phyloP scores from a whole-genome alignment of 2,888 invertebrate genomes.

The Endotricha flammealis region DNA sequence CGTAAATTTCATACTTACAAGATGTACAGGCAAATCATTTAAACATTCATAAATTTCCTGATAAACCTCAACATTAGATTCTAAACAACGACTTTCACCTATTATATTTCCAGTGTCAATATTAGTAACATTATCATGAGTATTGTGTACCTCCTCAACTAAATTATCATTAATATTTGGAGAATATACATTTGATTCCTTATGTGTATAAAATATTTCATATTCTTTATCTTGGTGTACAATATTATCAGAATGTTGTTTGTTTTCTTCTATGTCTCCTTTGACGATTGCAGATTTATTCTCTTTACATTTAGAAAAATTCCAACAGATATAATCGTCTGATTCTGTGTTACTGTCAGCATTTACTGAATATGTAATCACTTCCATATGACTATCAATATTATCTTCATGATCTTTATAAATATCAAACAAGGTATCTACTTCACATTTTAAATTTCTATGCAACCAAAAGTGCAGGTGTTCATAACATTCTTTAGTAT shows the following conservation, averaged over 20 bases:
- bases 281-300: too few species aligned
- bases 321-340: conserved; percentile 7
- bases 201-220: too few species aligned
- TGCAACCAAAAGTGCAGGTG: conserved; percentile 56
- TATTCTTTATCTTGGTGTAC: too few species aligned
- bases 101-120: neutral
- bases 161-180: too few species aligned
- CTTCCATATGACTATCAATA: neutral
- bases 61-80: neutral
- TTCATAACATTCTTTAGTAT: conserved; percentile 36
- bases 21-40: neutral
- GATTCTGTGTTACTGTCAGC: neutral
- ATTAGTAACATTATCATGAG: neutral
- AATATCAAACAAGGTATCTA: conserved; percentile 43
- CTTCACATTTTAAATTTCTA: conserved; percentile 26
- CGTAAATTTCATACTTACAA: neutral
- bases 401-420: conserved; percentile 32
- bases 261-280: too few species aligned
- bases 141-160: too few species aligned
- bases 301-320: neutral
- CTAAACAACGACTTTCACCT: neutral
- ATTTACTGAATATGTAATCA: conserved; percentile 4
- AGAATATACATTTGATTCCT: too few species aligned
- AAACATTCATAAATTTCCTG: neutral
- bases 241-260: too few species aligned